phyloP scores from a whole-genome alignment of 1,140 invertebrate species.

The Sweltsa coloradensis region DNA sequence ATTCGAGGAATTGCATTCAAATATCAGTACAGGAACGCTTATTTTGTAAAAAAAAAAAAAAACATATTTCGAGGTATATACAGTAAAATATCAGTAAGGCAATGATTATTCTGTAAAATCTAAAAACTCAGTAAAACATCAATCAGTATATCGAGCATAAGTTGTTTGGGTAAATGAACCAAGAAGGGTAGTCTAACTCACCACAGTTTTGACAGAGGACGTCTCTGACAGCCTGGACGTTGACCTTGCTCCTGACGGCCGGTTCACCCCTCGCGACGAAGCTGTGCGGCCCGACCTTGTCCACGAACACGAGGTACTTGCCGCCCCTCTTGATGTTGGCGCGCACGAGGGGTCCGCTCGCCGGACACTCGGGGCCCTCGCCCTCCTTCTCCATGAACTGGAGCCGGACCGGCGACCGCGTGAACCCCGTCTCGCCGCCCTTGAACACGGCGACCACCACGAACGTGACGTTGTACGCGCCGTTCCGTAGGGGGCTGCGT shows the following conservation, averaged over 20 bases:
- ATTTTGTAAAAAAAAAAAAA: too few species aligned
- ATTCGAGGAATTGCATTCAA: too few species aligned
- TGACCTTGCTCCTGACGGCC: constrained; percentile 36
- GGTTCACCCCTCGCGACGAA: constrained; percentile 49
- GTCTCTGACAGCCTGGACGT: constrained; percentile 36
- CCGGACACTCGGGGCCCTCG: constrained; percentile 18
- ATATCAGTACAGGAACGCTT: too few species aligned
- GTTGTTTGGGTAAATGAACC: too few species aligned
- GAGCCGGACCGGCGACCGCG: constrained; percentile 36
- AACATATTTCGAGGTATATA: too few species aligned
- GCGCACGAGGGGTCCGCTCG: constrained; percentile 32
- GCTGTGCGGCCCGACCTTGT: constrained; percentile 47
- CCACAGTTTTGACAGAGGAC: constrained; percentile 46
- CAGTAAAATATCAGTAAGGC: too few species aligned
- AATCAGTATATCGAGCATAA: too few species aligned
- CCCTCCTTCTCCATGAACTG: constrained; percentile 34
- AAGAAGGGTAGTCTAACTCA: too few species aligned
- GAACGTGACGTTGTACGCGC: constrained; percentile 49
- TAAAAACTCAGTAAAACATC: too few species aligned
- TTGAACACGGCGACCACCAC: constrained; percentile 49
- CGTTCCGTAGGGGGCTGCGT: constrained; percentile 38
- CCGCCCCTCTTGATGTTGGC: constrained; percentile 47
- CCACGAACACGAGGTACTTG: constrained; percentile 51
- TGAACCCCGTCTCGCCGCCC: constrained; percentile 35
- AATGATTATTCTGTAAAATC: too few species aligned